Conservation (phyloP, 1,140 invertebrate genomes). For the Procambarus clarkii region DNA sequence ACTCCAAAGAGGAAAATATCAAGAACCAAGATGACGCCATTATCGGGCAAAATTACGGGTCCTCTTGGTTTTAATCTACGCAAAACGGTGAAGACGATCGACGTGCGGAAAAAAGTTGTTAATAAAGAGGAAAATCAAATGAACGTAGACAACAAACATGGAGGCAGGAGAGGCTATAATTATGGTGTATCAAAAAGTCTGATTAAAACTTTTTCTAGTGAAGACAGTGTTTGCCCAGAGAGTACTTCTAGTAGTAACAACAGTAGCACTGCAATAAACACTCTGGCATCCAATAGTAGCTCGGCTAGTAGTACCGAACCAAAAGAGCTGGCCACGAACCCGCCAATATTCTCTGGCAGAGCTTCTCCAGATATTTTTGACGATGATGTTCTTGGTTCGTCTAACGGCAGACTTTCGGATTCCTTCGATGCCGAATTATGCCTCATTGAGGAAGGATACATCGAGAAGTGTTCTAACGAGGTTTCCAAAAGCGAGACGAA, state of each 20-base stretch:
- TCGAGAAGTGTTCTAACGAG: neutral
- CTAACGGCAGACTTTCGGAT: neutral
- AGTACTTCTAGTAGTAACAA: neutral
- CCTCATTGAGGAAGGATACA: neutral
- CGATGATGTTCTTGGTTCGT: neutral
- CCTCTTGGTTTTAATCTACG: neutral
- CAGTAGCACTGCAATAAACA: neutral
- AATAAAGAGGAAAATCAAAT: neutral
- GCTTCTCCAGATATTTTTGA: constrained; percentile 18
- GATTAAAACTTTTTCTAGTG: neutral
- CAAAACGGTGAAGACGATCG: neutral
- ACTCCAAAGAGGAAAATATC: constrained; percentile 19
- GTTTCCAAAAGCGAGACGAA: neutral
- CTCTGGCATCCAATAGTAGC: neutral
- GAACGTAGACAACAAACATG: neutral
- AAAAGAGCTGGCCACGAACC: neutral
- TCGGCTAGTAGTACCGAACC: neutral
- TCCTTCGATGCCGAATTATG: constrained; percentile 1
- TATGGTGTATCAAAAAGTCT: neutral
- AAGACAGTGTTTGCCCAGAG: neutral
- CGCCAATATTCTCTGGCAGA: neutral
- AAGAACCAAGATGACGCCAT: neutral
- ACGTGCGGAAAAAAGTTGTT: neutral
- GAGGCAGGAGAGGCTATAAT: neutral
- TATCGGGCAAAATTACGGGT: too few relatives aligned